Evolutionary conservation across 64 coral and sea anemone species (phyloP), one percentile per base, ranked within the genome.

Genomic region (Dendronephthya gigantea): DNA sequence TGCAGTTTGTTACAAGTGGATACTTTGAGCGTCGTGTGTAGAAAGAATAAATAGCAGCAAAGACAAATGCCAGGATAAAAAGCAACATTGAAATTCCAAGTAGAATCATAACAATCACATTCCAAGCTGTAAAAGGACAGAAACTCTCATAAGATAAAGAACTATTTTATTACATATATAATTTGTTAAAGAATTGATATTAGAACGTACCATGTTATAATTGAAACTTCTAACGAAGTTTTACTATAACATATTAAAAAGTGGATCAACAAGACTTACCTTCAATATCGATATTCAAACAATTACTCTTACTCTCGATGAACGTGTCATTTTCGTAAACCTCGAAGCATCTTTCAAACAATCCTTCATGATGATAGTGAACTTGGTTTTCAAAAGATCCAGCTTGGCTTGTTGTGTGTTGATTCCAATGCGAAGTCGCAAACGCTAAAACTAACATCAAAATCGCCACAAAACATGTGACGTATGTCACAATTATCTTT

Each of bases 401-500:
- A 17, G 89, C 91, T 48, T 86, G 8, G 34, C 36, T 79, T 79
- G 72, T 79, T 33, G 72, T 79, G 17, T 79, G 72, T 79, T 79
- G 72, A 16, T 34, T 89, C 91, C 91, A 93, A 49, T 86, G 89
- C 34, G 89, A 84, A 6, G 84, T 93, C 28, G 91, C 88, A 11
- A 93, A 47, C 11, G 86, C 84, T 84, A 93, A 90, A 87, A 89
- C 52, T 36, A 68, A 84, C 79, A 93, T 66, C 27, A 93, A 69
- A 40, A 93, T 86, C 7, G 91, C 69, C 38, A 86, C 85, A 56
- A 93, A 55, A 56, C 81, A 72, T 41, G 76, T 85, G 50, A 89
- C 69, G 65, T 89, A 93, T 39, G 84, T 93, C 82, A 84, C 86
- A 23, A 93, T 40, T 25, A 93, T 89, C 29, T 93, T 93, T 33